Base-by-base conservation (phyloP, 2,113 vertebrate species). In the Herpailurus yagouaroundi region DNA sequence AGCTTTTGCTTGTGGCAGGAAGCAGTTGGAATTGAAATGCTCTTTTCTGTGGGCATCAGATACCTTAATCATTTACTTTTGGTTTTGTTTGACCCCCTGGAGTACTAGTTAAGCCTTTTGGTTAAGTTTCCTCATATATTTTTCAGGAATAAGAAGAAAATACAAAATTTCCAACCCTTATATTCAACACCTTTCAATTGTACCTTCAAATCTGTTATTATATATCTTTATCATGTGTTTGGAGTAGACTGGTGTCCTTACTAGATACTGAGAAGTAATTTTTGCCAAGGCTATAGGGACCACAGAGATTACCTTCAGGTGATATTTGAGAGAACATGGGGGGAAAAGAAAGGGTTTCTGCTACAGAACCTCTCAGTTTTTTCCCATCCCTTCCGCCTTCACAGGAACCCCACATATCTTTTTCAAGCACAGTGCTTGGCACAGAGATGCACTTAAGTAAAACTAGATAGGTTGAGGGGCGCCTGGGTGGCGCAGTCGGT, bases 141-240 rank as follows among this genome's bases (percentile, higher is more conserved):
- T 94, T 31, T 86, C 21, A 83, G 76, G 41, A 87, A 87, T 57
- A 95, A 84, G 92, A 74, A 87, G 66, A 76, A 82, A 88, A 66
- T 50, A 50, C 4, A 73, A 29, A 91, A 55, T 94, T 79, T 80
- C 18, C 19, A 88, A 89, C 64, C 16, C 19, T 74, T 93, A 18
- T 23, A 48, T 88, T 84, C 57, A 87, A 6, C 23, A 48, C 12
- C 81, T 77, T 96, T 95, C 84, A 91, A 57, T 93, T 91, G 14
- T 91, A 31, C 9, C 48, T 80, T 95, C 74, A 96, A 91, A 63
- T 93, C 36, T 80, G 16, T 33, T 84, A 14, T 55, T 13, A 66
- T 71, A 5, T 91, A 29, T 57, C 33, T 87, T 63, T 38, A 63
- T 88, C 71, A 48, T 29, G 1, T 95, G 79, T 66, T 84, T 95